phyloP scores from a whole-genome alignment of 2,797 vertebrate genomes.

The Esox masquinongy region DNA sequence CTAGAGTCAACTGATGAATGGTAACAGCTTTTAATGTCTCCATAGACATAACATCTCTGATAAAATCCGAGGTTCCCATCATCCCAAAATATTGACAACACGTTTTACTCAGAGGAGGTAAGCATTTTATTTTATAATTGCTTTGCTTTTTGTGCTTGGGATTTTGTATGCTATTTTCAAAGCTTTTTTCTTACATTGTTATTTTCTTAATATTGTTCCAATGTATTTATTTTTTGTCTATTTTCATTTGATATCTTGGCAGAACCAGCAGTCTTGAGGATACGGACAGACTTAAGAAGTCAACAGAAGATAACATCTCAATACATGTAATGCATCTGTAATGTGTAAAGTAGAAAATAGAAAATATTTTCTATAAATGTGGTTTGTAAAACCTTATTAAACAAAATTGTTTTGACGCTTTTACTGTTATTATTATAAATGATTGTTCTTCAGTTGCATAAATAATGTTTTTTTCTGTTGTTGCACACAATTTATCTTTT shows the following conservation, averaged over 20 bases:
- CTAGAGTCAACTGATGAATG: neutral
- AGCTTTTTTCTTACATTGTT: neutral
- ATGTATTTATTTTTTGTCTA: neutral
- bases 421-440: neutral
- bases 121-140: neutral
- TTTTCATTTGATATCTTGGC: neutral
- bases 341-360: neutral
- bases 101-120: neutral
- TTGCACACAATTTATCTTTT: neutral
- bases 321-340: neutral
- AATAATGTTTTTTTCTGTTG: neutral
- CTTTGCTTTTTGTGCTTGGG: neutral
- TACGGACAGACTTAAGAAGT: neutral
- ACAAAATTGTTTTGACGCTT: neutral
- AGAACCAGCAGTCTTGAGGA: neutral
- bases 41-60: constrained; percentile 47
- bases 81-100: constrained; percentile 7
- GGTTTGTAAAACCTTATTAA: neutral
- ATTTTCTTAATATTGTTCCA: neutral
- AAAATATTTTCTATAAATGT: neutral
- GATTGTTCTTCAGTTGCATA: neutral
- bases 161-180: neutral
- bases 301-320: neutral
- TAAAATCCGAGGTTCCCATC: constrained; percentile 50
- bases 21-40: constrained; percentile 12